Evolutionary conservation across 2,888 invertebrate genomes (phyloP), one percentile per base, ranked within the genome.

Genomic region (Eupithecia exiguata): DNA sequence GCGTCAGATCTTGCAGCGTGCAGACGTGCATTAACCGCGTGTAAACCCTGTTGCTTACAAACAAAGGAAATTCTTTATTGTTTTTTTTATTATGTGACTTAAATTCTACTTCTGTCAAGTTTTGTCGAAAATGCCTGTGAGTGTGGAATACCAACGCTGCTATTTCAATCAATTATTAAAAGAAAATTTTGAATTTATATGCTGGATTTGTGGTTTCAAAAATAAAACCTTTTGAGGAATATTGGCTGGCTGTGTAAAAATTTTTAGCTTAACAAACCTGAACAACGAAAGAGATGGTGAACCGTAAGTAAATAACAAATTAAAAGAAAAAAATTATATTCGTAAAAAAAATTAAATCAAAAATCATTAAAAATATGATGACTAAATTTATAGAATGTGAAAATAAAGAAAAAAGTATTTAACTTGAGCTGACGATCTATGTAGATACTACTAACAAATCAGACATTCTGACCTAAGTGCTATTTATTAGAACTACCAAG

Each of bases 21-120:
- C 71, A 71, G 75, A 76, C 75, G 73, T 71, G 73, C 70, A 68
- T 68, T n/a, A 16, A 10, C 6, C 63, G 40, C 75, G 72, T 68
- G 53, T 43, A 65, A n/a, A 43, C 61, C 70, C 68, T 72, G 72
- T 75, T 66, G 72, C 75, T 75, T 68, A 40, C 72, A 58, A 75
- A 75, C 75, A 75, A 75, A 75, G 72, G 70, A 70, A 69, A 35
- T 62, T 14, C 49, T 25, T 36, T 9, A 53, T 35, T 38, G 36
- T 18, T 71, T 36, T 61, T 62, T 43, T 9, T 36, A n/a, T n/a
- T n/a, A n/a, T 25, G 62, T 30, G 49, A 62, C 38, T 68, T 53
- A 68, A 63, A 38, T 66, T 18, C 1, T 69, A 38, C 62, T 63
- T 18, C 5, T 21, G 9, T 25, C 18, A 63, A 43, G 25, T 58